Percentiles rank a stretch among this genome's conserved stretches.
phyloP scores from a whole-genome alignment of 2,113 vertebrate species.

The Megaceryle maxima region DNA sequence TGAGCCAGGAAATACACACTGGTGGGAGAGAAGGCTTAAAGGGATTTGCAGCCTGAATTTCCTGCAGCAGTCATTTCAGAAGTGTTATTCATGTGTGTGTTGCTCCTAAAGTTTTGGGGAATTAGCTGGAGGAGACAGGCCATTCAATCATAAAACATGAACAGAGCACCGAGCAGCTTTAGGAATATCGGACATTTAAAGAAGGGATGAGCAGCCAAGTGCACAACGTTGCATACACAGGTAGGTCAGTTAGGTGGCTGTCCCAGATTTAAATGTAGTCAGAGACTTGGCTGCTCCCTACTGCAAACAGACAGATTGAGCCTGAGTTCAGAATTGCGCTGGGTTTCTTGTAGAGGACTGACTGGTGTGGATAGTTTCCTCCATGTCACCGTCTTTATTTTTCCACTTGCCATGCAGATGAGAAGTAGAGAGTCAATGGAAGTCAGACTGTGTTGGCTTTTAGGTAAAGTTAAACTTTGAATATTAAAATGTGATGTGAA shows the following conservation, averaged over 20 bases:
- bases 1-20: neutral
- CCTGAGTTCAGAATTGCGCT: neutral
- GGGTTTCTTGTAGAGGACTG: neutral
- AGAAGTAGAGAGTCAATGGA: neutral
- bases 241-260: neutral
- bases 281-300: neutral
- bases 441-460: neutral
- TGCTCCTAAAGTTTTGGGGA: neutral
- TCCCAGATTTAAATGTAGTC: neutral
- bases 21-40: neutral
- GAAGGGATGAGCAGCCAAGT: neutral
- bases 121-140: neutral
- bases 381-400: neutral
- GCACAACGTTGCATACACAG: neutral
- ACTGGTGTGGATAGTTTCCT: neutral
- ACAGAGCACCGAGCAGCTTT: neutral
- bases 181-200: neutral
- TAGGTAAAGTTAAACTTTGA: neutral
- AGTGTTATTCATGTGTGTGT: neutral
- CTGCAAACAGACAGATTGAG: neutral
- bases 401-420: neutral
- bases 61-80: neutral
- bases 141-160: rapidly evolving
- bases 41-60: neutral
- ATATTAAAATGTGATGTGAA: neutral